Percentiles rank a stretch among this genome's conserved stretches.
phyloP scores from a whole-genome alignment of 2,797 vertebrate genomes.

The Scolopax rusticola region DNA sequence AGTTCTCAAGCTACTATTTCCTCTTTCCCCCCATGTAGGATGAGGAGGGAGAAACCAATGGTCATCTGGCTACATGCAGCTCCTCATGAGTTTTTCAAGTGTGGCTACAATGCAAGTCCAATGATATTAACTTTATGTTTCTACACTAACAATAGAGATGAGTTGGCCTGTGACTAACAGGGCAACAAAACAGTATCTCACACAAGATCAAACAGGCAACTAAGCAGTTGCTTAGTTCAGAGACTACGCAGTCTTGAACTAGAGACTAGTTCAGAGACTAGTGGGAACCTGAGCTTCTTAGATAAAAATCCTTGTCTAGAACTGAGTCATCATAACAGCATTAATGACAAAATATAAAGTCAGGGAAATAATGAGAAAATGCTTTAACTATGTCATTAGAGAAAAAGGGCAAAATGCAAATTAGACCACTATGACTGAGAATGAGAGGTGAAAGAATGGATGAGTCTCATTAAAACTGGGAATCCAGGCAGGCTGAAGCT shows the following conservation, averaged over 20 bases:
- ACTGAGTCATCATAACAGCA: neutral
- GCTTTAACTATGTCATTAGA: neutral
- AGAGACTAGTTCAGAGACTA: neutral
- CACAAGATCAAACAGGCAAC: neutral
- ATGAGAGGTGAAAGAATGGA: neutral
- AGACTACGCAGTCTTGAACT: too few relatives aligned
- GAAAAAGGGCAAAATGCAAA: constrained; percentile 19
- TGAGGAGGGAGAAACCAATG: neutral
- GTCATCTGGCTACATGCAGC: neutral
- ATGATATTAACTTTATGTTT: neutral
- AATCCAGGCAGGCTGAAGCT: neutral
- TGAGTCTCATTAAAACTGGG: neutral
- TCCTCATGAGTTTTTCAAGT: neutral
- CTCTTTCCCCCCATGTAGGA: neutral
- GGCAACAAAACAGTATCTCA: neutral
- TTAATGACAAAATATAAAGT: neutral
- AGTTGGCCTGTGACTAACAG: neutral
- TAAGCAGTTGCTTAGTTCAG: neutral
- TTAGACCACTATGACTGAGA: neutral
- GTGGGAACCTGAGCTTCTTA: neutral
- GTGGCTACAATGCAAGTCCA: neutral
- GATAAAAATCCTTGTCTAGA: constrained; percentile 7
- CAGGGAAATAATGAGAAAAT: constrained; percentile 18
- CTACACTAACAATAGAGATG: neutral
- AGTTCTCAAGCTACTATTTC: neutral